Conservation (phyloP, 2,797 vertebrate species). For the Streptopelia turtur region DNA sequence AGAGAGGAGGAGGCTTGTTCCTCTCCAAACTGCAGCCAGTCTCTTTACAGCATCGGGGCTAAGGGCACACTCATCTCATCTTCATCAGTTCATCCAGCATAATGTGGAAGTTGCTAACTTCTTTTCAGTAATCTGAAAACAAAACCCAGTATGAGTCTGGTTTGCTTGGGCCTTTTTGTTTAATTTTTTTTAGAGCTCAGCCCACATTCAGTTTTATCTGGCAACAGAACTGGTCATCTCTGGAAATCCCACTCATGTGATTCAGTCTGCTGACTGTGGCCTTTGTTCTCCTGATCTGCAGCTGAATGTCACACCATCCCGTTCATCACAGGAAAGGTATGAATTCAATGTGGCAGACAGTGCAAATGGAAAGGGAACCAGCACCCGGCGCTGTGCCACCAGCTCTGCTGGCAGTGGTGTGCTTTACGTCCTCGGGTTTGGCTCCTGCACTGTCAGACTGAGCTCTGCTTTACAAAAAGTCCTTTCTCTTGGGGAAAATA, state of each 20-base stretch:
- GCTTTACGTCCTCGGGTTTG: background rate
- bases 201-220: background rate
- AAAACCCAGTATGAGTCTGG: background rate
- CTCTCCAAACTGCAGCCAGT: background rate
- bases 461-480: background rate
- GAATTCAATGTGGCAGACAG: background rate
- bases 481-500: background rate
- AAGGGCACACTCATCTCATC: background rate
- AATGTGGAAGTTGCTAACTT: background rate
- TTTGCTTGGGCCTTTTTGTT: background rate
- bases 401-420: background rate
- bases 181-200: background rate
- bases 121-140: background rate
- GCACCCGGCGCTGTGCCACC: background rate
- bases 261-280: background rate
- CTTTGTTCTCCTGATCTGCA: background rate
- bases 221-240: background rate
- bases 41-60: background rate
- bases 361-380: background rate
- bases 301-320: background rate
- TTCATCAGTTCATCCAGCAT: background rate
- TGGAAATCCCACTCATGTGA: background rate
- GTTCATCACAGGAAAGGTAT: background rate
- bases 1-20: background rate
- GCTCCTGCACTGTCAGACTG: background rate